These are phyloP conservation scores for Thunnus albacares DNA, from an alignment of 2,797 vertebrate species.

Conservation along the genomic window DNA sequence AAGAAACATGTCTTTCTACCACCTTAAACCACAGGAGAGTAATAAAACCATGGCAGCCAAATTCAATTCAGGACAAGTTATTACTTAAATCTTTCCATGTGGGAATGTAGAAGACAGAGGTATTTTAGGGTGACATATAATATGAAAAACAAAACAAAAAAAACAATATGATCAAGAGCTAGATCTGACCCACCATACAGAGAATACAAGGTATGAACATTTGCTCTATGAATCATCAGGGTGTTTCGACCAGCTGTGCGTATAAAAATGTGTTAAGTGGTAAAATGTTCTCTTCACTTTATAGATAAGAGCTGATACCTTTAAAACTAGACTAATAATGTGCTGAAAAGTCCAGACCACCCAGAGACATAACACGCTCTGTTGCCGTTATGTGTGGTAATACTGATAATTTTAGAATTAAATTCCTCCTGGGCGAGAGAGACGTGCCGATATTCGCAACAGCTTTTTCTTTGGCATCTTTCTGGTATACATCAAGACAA, in stretches of 20 bases:
- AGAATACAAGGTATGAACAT: neutral
- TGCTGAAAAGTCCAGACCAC: constrained; percentile 28
- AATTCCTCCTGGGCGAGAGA: neutral
- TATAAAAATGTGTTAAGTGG: constrained; percentile 29
- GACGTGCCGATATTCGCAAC: constrained; percentile 8
- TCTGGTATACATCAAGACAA: constrained; percentile 19
- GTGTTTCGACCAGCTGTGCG: constrained; percentile 28
- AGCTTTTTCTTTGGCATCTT: neutral
- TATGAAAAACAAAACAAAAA: neutral
- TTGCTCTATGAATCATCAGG: neutral
- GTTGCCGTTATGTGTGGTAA: constrained; percentile 14
- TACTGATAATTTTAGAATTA: neutral
- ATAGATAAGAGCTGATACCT: constrained; percentile 7
- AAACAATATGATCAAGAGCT: neutral
- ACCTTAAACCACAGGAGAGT: neutral
- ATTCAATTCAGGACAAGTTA: neutral
- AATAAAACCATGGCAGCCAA: neutral
- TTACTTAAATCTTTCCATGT: neutral
- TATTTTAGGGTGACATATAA: neutral
- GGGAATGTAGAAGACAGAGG: neutral
- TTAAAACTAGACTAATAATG: constrained; percentile 21
- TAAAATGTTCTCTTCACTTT: constrained; percentile 38
- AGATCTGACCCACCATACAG: neutral
- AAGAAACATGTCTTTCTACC: neutral
- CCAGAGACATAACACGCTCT: constrained; percentile 6